Conservation (phyloP, 2,888 invertebrate genomes). For the Tachina grossa region DNA sequence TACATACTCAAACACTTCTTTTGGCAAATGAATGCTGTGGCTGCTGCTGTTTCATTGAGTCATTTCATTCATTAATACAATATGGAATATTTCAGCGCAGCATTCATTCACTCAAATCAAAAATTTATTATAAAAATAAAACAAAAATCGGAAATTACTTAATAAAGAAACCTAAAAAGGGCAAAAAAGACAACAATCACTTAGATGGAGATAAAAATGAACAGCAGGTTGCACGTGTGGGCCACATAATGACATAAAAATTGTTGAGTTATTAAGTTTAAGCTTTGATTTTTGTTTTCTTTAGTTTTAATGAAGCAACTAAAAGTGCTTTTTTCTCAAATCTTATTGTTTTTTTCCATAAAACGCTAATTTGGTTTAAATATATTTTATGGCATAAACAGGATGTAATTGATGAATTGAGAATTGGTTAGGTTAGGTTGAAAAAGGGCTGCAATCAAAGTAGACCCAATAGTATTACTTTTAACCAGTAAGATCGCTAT, state of each 20-base stretch:
- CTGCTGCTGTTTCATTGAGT: conserved; percentile 34
- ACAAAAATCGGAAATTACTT: conserved; percentile 10
- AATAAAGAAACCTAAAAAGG: conserved; percentile 3
- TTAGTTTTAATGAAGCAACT: no score
- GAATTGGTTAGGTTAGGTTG: no score
- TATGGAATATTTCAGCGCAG: not conserved
- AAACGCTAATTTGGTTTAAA: no score
- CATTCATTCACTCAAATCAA: not conserved
- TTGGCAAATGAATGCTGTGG: not conserved
- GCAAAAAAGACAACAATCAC: not conserved
- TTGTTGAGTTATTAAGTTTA: not conserved
- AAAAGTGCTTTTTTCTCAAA: no score
- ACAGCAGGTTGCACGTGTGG: conserved; percentile 5
- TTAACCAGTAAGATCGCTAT: no score
- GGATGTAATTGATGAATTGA: no score
- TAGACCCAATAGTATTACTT: no score
- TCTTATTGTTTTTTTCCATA: no score
- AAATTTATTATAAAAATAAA: not conserved
- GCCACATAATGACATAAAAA: not conserved
- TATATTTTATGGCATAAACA: no score
- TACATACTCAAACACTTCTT: not conserved
- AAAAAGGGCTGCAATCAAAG: no score
- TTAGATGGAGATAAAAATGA: not conserved
- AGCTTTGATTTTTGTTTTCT: not conserved
- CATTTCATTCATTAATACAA: conserved; percentile 30